Percentiles rank a stretch among this genome's conserved stretches.
Evolutionary conservation across 2,888 invertebrate genomes (phyloP).

Genomic region (Ichneumon xanthorius): DNA sequence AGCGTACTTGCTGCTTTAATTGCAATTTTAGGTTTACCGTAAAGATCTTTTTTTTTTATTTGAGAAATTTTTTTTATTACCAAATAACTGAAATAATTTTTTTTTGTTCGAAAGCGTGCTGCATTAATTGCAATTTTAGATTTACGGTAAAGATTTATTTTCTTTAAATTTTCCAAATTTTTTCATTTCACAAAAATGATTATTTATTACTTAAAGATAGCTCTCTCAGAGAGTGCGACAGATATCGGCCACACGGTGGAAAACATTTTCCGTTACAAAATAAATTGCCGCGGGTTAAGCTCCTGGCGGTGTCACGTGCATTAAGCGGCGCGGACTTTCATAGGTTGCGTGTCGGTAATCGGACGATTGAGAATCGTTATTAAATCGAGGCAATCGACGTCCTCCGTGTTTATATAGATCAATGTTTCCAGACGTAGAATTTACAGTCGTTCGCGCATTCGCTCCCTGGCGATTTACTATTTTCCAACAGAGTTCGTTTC

Average conservation of each 20-base stretch:
- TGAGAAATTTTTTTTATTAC: too few relatives aligned
- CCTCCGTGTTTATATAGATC: constrained; percentile 18
- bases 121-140: too few relatives aligned
- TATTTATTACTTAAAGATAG: constrained; percentile 52
- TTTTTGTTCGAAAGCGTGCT: too few relatives aligned
- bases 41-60: not conserved
- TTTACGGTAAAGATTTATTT: not conserved
- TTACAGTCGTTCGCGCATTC: not conserved
- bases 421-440: constrained; percentile 10
- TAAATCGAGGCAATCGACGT: constrained; percentile 9
- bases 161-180: not conserved
- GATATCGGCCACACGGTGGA: constrained; percentile 29
- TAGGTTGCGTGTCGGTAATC: constrained; percentile 6
- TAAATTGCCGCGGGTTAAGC: constrained; percentile 37
- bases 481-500: not conserved
- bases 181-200: constrained; percentile 9
- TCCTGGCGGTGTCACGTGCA: constrained; percentile 33
- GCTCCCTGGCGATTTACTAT: not conserved
- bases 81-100: too few relatives aligned
- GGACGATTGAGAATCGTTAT: constrained; percentile 12
- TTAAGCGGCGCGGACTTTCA: not conserved
- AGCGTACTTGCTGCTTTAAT: not conserved
- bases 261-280: constrained; percentile 49
- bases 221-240: constrained; percentile 17
- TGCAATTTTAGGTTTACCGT: too few relatives aligned